A percentile compares a stretch with the other conserved stretches of the same genome.
Conservation (phyloP, 2,888 invertebrate species). For the Sinodicranocentrus sp. region DNA sequence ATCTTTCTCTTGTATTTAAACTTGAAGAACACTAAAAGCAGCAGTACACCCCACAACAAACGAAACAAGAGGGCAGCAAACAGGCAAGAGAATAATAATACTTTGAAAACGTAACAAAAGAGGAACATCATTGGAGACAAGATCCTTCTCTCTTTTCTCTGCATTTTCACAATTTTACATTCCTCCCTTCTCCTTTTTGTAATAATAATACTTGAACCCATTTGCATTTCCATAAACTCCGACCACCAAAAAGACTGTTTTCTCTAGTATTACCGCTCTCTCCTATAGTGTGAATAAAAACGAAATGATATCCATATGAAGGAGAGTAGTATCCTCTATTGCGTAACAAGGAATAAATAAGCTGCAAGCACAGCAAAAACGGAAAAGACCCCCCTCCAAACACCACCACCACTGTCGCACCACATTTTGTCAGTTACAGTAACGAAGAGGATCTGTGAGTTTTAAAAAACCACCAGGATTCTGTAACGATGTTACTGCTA, state of each 20-base stretch:
- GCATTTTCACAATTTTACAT: slow-evolving; percentile 18
- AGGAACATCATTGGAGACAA: slow-evolving; percentile 27
- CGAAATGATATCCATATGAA: slow-evolving; percentile 25
- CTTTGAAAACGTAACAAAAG: slow-evolving; percentile 7
- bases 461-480: slow-evolving; percentile 7
- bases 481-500: neutral
- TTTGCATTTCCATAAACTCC: slow-evolving; percentile 46
- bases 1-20: too few species aligned
- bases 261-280: slow-evolving; percentile 7
- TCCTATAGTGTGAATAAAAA: slow-evolving; percentile 26
- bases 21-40: too few species aligned
- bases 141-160: neutral
- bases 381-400: neutral
- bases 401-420: slow-evolving; percentile 9
- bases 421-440: slow-evolving; percentile 5
- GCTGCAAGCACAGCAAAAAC: neutral
- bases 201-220: slow-evolving; percentile 27
- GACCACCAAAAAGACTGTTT: slow-evolving; percentile 39
- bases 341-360: neutral
- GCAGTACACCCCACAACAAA: neutral
- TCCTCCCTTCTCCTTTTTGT: slow-evolving; percentile 13
- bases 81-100: slow-evolving; percentile 9
- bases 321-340: neutral
- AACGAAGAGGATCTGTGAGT: neutral
- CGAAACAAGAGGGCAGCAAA: neutral